Base-by-base conservation (phyloP, 2,113 vertebrate species). In the Lipotes vexillifer region DNA sequence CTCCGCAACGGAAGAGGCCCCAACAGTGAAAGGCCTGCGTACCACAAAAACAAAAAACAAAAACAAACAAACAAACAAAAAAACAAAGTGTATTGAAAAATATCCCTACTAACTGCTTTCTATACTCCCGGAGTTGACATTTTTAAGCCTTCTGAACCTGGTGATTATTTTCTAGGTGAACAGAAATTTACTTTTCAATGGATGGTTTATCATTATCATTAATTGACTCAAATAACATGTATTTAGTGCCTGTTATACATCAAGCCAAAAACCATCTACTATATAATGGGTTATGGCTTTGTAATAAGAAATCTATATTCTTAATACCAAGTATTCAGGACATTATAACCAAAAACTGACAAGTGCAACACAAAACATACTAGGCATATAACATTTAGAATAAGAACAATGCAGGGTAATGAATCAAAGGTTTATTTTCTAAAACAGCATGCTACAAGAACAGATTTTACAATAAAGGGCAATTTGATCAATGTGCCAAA, bases 111-210 rank as follows among this genome's bases (percentile, higher is more conserved):
- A 82, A 82, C 13, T 82, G n/a, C 27, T 90, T 83, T 57, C 33
- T 55, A 20, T 36, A 38, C 27, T 44, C 17, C 36, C 29, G 84
- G 87, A 65, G 5, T 88, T 74, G 21, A 36, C 17, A 65, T 4
- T 59, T 80, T 65, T 61, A 89, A 44, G 20, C 66, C 8, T 91
- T 94, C 46, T 84, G 41, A 72, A 89, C 75, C 52, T 21, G 25
- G 36, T 92, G 12, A 78, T 85, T 81, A 91, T 74, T 92, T 96
- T 87, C 75, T 80, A 96, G 96, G 71, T 93, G 52, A 94, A 74
- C 11, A 75, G 15, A 36, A 87, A 93, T 87, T 84, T 88, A 61
- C 27, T 94, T 95, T 90, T 59, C 49, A 74, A 23, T 88, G 15
- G 27, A 46, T 88, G 90, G 65, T 85, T 63, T 93, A 90, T 68